phyloP scores from a whole-genome alignment of 2,888 invertebrate genomes.

The Plagodis dolabraria region DNA sequence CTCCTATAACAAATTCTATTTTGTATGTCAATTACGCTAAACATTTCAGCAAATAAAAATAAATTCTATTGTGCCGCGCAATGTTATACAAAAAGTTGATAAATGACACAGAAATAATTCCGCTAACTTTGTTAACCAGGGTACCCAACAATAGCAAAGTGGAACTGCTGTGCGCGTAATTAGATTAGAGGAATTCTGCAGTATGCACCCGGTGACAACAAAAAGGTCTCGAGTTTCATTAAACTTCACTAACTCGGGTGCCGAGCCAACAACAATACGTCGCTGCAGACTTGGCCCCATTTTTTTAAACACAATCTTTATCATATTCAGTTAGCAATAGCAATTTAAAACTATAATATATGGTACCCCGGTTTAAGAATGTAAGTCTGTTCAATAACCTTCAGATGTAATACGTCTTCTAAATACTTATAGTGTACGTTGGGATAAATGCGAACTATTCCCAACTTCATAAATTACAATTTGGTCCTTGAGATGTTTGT shows the following conservation, averaged over 20 bases:
- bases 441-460: constrained; percentile 28
- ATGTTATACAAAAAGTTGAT: constrained; percentile 6
- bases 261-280: constrained; percentile 51
- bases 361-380: too few species aligned
- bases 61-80: neutral
- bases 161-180: constrained; percentile 56
- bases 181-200: constrained; percentile 59
- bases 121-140: constrained; percentile 42
- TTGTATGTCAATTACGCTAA: constrained; percentile 14
- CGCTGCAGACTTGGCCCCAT: constrained; percentile 10
- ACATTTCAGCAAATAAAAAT: constrained; percentile 14
- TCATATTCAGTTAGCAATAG: too few species aligned
- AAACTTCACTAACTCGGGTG: constrained; percentile 59
- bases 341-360: too few species aligned
- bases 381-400: too few species aligned
- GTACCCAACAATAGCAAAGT: constrained; percentile 46
- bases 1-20: constrained; percentile 6
- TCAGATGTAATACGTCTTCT: too few species aligned
- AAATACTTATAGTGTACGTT: constrained; percentile 4
- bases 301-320: neutral
- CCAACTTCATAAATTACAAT: constrained; percentile 33
- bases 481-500: constrained; percentile 46
- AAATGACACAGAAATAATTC: constrained; percentile 34
- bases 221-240: constrained; percentile 60
- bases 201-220: constrained; percentile 52